These are phyloP conservation scores for Watsonalla binaria DNA, from an alignment of 2,888 invertebrate species.

Conservation along the genomic window DNA sequence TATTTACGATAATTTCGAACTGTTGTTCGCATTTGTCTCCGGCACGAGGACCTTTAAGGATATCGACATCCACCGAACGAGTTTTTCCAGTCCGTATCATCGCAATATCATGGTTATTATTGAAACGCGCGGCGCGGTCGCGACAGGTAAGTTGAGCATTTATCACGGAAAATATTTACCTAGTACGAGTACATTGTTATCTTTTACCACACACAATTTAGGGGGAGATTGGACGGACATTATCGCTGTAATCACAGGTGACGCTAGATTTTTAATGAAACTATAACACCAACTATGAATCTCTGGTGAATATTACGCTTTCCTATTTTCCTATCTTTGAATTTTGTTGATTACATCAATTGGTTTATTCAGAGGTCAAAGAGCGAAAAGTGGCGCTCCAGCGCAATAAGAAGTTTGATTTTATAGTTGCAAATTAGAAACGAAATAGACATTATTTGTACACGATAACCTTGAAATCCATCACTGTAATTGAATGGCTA, in stretches of 20 bases:
- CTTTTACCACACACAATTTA: slow-evolving; percentile 39
- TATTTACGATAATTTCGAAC: slow-evolving; percentile 14
- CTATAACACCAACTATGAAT: slow-evolving; percentile 2
- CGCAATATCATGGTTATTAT: slow-evolving; percentile 79
- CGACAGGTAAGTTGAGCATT: slow-evolving; percentile 75
- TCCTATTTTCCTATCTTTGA: too few species aligned
- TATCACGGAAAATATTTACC: slow-evolving; percentile 70
- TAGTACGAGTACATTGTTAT: slow-evolving; percentile 46
- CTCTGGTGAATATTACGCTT: too few species aligned
- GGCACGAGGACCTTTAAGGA: slow-evolving; percentile 65
- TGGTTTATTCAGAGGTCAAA: too few species aligned
- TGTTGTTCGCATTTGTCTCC: slow-evolving; percentile 24
- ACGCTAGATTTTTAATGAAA: slow-evolving; percentile 14
- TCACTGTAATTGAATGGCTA: neutral
- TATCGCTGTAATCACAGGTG: slow-evolving; percentile 29
- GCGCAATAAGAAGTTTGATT: neutral
- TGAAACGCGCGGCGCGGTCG: slow-evolving; percentile 71
- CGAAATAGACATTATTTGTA: neutral
- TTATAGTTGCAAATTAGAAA: neutral
- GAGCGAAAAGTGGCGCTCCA: too few species aligned
- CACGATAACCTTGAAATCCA: neutral
- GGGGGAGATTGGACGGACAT: slow-evolving; percentile 44
- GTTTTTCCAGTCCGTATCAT: slow-evolving; percentile 79
- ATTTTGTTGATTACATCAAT: too few species aligned
- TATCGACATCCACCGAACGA: slow-evolving; percentile 76